Conservation (phyloP, 2,113 vertebrate species). For the Sus scrofa region DNA sequence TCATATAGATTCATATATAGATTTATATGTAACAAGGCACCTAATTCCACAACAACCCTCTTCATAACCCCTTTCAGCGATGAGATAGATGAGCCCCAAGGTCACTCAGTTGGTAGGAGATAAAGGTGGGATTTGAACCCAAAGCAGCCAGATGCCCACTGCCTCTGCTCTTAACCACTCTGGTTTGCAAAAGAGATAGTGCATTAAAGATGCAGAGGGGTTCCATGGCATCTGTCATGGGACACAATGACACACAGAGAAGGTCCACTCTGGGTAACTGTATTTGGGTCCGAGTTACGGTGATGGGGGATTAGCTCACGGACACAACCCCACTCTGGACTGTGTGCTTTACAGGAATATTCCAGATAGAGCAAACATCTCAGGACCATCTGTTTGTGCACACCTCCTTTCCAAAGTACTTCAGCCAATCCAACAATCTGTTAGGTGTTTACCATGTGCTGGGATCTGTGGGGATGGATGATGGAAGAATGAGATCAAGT, state of each 20-base stretch:
- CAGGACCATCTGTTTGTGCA: background rate
- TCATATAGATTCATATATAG: background rate
- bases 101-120: background rate
- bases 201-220: background rate
- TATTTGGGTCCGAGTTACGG: background rate
- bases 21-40: background rate
- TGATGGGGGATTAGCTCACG: background rate
- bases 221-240: accelerated
- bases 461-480: background rate
- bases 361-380: background rate
- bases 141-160: too few relatives aligned
- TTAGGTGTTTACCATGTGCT: background rate
- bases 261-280: accelerated
- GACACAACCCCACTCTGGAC: background rate
- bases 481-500: background rate
- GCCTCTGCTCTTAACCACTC: background rate
- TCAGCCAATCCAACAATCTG: background rate
- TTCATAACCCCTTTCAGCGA: background rate
- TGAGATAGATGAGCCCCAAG: background rate
- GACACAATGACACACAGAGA: background rate
- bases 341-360: background rate
- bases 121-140: background rate
- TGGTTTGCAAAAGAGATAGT: background rate
- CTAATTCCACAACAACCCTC: background rate
- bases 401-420: background rate